Conservation (phyloP, 2,797 vertebrate genomes). For the Podargus strigoides region DNA sequence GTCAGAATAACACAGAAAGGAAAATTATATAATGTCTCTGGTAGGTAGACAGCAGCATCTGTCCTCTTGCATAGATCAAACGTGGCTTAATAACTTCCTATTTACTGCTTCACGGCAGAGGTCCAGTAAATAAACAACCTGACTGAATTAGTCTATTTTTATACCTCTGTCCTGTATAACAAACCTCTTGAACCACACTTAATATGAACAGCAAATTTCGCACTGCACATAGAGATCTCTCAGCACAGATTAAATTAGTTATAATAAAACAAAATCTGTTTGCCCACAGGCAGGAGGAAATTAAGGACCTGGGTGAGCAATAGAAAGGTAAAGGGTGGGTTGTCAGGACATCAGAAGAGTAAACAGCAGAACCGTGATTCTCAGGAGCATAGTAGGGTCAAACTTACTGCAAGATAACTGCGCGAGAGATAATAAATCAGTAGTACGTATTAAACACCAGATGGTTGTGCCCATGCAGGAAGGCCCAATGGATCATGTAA, state of each 20-base stretch:
- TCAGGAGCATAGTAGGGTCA: slow-evolving; percentile 51
- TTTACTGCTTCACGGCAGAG: slow-evolving; percentile 75
- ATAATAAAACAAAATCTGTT: slow-evolving; percentile 72
- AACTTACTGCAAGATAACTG: slow-evolving; percentile 47
- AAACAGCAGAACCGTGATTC: slow-evolving; percentile 55
- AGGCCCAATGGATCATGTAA: slow-evolving; percentile 33
- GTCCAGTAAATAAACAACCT: slow-evolving; percentile 20
- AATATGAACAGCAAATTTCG: slow-evolving; percentile 56
- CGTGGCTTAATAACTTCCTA: slow-evolving; percentile 81
- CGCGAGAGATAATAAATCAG: slow-evolving; percentile 64
- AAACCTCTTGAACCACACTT: slow-evolving; percentile 61
- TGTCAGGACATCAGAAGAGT: slow-evolving; percentile 52
- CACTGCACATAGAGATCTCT: slow-evolving; percentile 29
- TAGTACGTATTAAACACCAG: slow-evolving; percentile 40
- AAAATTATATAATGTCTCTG: slow-evolving; percentile 72
- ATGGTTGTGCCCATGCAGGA: slow-evolving; percentile 62
- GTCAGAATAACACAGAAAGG: slow-evolving; percentile 61
- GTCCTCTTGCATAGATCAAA: slow-evolving; percentile 80
- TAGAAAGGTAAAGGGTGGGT: slow-evolving; percentile 43
- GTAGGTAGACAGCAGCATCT: slow-evolving; percentile 79
- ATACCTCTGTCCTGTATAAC: slow-evolving; percentile 30
- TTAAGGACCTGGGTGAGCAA: slow-evolving; percentile 32
- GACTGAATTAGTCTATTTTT: slow-evolving; percentile 48
- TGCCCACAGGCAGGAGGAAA: slow-evolving; percentile 65
- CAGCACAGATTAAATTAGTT: slow-evolving; percentile 62